Evolutionary conservation across 2,888 invertebrate genomes (phyloP).

Genomic region (Tenthredo scrophulariae): DNA sequence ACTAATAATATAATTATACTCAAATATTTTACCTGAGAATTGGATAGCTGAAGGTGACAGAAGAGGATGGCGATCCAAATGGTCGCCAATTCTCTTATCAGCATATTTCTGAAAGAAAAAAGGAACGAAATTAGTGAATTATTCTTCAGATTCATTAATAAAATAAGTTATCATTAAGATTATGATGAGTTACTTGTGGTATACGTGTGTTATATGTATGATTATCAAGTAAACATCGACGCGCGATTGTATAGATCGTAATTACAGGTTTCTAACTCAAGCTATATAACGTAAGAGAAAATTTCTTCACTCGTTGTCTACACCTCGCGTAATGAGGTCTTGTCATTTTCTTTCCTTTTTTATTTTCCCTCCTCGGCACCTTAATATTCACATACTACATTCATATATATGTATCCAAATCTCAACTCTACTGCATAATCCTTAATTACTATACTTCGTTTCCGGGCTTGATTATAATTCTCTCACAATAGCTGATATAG

Average conservation of each 20-base stretch:
- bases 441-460: constrained; percentile 7
- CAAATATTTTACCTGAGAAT: constrained; percentile 82
- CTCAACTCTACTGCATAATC: not conserved
- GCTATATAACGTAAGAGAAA: constrained; percentile 27
- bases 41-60: constrained; percentile 81
- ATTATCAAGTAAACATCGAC: constrained; percentile 4
- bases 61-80: constrained; percentile 84
- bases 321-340: constrained; percentile 33
- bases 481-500: not conserved
- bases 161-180: not conserved
- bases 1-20: not conserved
- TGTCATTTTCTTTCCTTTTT: constrained; percentile 6
- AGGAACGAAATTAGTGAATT: not conserved
- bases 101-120: constrained; percentile 84
- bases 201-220: not conserved
- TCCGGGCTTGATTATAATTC: constrained; percentile 19
- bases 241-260: constrained; percentile 17
- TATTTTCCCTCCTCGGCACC: not conserved
- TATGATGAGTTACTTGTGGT: not conserved
- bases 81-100: constrained; percentile 87
- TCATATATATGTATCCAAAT: not conserved
- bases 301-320: constrained; percentile 40
- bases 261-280: not conserved
- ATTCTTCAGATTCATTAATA: not conserved
- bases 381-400: not conserved